Evolutionary conservation across 2,113 vertebrate genomes (phyloP).

Genomic region (Ancistrus triradiatus): DNA sequence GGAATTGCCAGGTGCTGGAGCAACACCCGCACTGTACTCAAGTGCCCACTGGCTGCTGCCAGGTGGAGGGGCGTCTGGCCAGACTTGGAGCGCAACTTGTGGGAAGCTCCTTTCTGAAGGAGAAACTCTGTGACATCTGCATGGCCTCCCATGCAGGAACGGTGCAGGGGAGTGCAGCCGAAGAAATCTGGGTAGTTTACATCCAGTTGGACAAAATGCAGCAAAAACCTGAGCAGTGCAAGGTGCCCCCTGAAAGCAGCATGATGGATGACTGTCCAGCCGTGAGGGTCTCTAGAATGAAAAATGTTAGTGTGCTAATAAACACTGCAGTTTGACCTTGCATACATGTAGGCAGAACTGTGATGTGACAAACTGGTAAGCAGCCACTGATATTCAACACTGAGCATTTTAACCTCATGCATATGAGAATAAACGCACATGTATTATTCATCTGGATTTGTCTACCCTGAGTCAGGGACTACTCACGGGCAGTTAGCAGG

Average conservation of each 20-base stretch:
- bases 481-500: constrained; percentile 56
- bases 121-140: constrained; percentile 44
- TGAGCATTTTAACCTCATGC: too few species aligned
- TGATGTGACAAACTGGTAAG: too few species aligned
- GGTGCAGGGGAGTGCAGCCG: constrained; percentile 56
- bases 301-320: background rate
- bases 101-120: constrained; percentile 53
- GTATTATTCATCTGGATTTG: background rate
- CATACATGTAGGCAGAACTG: too few species aligned
- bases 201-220: constrained; percentile 47
- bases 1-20: constrained; percentile 48
- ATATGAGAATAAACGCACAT: too few species aligned
- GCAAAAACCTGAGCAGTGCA: constrained; percentile 48
- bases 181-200: constrained; percentile 50
- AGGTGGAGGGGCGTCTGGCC: constrained; percentile 57
- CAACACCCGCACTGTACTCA: constrained; percentile 43
- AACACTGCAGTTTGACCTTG: background rate
- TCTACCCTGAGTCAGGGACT: background rate
- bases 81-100: constrained; percentile 40
- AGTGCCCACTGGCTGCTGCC: constrained; percentile 50
- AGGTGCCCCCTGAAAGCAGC: constrained; percentile 56
- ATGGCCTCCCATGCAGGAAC: constrained; percentile 53
- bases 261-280: constrained; percentile 56
- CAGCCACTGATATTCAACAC: too few species aligned
- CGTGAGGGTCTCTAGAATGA: constrained; percentile 46